Conservation (phyloP, 1,140 invertebrate species). For the Caerostris extrusa region DNA sequence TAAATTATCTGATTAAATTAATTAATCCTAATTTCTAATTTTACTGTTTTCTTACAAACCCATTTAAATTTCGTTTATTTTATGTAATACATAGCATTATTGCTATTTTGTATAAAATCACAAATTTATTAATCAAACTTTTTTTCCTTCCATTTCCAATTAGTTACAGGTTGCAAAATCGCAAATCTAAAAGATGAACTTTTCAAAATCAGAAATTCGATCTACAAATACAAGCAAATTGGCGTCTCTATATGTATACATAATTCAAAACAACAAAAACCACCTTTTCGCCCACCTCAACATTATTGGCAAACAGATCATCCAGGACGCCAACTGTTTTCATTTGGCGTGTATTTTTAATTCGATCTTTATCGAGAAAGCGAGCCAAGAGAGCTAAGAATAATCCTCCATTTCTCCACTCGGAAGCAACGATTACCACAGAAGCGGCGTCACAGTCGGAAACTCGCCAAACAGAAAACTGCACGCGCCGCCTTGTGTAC, state of each 20-base stretch:
- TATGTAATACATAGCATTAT: no score
- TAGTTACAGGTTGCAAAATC: no score
- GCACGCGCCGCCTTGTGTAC: not conserved
- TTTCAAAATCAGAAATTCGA: no score
- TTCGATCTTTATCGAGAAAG: not conserved
- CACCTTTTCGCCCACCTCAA: not conserved
- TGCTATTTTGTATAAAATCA: no score
- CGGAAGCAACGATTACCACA: not conserved
- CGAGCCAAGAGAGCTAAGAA: conserved; percentile 14
- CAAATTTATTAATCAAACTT: no score
- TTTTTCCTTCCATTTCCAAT: no score
- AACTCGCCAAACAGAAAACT: not conserved
- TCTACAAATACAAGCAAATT: not conserved
- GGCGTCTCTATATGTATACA: not conserved
- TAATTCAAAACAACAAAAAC: no score
- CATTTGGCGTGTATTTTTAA: not conserved
- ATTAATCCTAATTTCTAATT: no score
- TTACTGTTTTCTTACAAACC: no score
- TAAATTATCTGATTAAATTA: no score
- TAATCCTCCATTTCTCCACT: not conserved
- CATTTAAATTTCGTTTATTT: no score
- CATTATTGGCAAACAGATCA: not conserved
- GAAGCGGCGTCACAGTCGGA: not conserved
- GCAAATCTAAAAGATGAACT: no score
- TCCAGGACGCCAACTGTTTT: not conserved